Evolutionary conservation across 2,797 vertebrate species (phyloP), one percentile per base, ranked within the genome.

Genomic region (Rhyacichthys aspro): DNA sequence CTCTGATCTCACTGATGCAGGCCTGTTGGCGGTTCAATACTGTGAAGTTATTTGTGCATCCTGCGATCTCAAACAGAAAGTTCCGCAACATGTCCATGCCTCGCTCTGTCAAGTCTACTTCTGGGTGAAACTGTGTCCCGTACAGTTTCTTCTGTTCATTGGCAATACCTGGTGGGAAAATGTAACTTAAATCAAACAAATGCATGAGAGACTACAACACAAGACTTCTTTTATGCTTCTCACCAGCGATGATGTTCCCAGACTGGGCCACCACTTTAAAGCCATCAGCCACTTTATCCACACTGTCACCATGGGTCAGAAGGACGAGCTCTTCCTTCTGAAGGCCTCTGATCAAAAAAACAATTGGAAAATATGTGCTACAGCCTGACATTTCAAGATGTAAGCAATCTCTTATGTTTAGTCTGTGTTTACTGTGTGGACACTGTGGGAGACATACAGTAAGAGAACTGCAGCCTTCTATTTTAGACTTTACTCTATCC

Each of bases 111-210:
- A 99, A 91, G 84, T 98, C 96, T 5, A 99, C 98, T 81, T 99
- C 98, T 1, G 98, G 98, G 73, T 99, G 98, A 88, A 99, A 99
- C 81, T 99, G 98, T 1, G 93, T 96, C 47, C 97, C 97, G 0
- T 98, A 99, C n/a, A 99, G 90, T 38, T 99, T 99, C 86, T 99
- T 99, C 48, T 97, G 95, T 74, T 99, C 98, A 0, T 98, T 98
- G 45, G 96, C 96, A 68, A 99, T 98, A 45, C 95, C 97, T 98
- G 37, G 48, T 10, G 41, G 12, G 16, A 14, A 18, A 55, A 53
- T 28, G 4, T 28, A 5, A 28, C 23, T 6, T 28, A 28, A 28
- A 28, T 28, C 3, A 28, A 55, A 67, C 4, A 45, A 5, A 60
- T 18, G 7, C 15, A 48, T 2, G 2, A 18, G 15, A 8, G n/a